phyloP scores from a whole-genome alignment of 1,140 invertebrate genomes.

The Chionoecetes opilio region DNA sequence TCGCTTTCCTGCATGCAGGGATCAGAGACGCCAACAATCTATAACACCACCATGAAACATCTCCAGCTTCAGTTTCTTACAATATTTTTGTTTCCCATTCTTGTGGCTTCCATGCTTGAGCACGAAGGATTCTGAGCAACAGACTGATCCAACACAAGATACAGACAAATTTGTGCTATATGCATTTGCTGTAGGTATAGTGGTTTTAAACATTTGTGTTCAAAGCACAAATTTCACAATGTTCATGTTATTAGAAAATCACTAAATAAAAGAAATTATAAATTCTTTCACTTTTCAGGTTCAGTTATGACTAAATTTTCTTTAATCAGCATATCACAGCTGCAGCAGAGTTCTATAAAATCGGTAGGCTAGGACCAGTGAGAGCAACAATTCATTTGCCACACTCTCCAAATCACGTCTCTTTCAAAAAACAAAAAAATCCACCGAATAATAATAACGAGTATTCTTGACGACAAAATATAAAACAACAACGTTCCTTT shows the following conservation, averaged over 20 bases:
- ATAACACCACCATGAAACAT: background rate
- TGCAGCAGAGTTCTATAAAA: background rate
- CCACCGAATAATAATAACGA: background rate
- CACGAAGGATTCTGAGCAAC: background rate
- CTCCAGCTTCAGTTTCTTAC: background rate
- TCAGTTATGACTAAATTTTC: background rate
- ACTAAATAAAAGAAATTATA: background rate
- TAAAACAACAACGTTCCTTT: background rate
- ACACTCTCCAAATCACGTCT: background rate
- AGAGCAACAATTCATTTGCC: background rate
- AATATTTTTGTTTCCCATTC: background rate
- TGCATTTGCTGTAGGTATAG: background rate
- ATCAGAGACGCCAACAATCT: background rate
- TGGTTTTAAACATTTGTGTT: background rate
- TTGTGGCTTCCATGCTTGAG: background rate
- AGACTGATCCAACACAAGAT: background rate
- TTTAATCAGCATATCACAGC: background rate
- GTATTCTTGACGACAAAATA: background rate
- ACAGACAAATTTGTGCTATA: background rate
- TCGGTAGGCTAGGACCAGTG: background rate
- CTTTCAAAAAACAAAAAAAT: background rate
- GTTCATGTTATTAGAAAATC: no score
- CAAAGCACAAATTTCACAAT: no score
- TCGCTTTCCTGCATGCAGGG: background rate
- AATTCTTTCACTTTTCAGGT: background rate